A percentile compares a stretch with the other conserved stretches of the same genome.
Conservation (phyloP, 2,888 invertebrate genomes). For the Sipunculus nudus region DNA sequence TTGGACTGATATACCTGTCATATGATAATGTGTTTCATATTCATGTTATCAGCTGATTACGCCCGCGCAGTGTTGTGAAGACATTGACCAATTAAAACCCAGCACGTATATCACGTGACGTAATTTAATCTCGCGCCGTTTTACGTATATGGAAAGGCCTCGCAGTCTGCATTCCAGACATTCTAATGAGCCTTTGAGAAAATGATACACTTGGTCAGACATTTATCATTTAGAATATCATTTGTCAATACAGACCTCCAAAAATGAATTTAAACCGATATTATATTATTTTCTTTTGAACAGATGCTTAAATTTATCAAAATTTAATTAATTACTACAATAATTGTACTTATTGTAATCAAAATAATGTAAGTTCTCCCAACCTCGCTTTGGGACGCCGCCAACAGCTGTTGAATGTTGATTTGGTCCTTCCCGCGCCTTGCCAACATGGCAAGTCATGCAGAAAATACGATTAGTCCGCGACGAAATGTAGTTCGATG, state of each 20-base stretch:
- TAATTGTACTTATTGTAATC: too few relatives aligned
- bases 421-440: conserved; percentile 62
- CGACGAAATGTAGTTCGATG: too few relatives aligned
- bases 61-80: too few relatives aligned
- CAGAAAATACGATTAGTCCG: too few relatives aligned
- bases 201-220: background rate
- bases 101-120: background rate
- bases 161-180: conserved; percentile 60
- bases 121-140: background rate
- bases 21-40: too few relatives aligned
- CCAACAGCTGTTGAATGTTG: conserved; percentile 60
- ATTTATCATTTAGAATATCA: background rate
- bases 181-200: conserved; percentile 37
- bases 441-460: conserved; percentile 54
- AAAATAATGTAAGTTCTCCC: conserved; percentile 58
- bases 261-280: too few relatives aligned
- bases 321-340: too few relatives aligned
- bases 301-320: too few relatives aligned
- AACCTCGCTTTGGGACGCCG: conserved; percentile 45
- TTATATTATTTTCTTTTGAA: too few relatives aligned
- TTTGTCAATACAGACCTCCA: too few relatives aligned
- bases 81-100: background rate
- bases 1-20: too few relatives aligned
- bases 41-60: too few relatives aligned
- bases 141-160: conserved; percentile 57